Conservation (phyloP, 1,140 invertebrate species). For the Doryteuthis pealeii region DNA sequence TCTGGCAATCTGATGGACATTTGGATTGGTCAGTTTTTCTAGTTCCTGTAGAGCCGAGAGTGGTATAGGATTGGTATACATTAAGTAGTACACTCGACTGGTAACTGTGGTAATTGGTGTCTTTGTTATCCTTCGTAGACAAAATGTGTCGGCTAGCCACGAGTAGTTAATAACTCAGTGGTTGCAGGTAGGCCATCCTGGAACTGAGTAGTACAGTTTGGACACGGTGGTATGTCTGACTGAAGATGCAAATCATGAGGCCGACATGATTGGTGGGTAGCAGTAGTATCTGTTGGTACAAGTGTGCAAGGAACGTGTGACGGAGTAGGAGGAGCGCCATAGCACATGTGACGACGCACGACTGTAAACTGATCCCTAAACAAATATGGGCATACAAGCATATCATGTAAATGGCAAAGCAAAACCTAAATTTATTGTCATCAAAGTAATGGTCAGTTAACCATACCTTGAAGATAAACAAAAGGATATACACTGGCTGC, state of each 20-base stretch:
- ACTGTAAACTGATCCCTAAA: conserved; percentile 5
- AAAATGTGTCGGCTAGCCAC: not conserved
- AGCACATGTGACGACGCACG: conserved; percentile 6
- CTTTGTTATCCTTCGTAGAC: not conserved
- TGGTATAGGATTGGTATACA: not conserved
- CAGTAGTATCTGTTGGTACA: not conserved
- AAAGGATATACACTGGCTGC: not conserved
- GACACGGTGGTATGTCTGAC: not conserved
- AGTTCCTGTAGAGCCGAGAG: not conserved
- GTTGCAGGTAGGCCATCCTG: not conserved
- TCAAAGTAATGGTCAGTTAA: not conserved
- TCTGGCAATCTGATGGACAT: not conserved
- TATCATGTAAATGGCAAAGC: conserved; percentile 11
- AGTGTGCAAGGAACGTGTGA: not conserved
- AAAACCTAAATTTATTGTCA: not conserved
- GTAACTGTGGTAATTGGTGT: not conserved
- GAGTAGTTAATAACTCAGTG: not conserved
- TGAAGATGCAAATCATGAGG: not conserved
- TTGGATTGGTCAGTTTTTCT: conserved; percentile 5
- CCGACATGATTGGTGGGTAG: conserved; percentile 3
- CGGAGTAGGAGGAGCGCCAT: conserved; percentile 1
- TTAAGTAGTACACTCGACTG: not conserved
- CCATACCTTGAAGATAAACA: not conserved
- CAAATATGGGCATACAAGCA: conserved; percentile 9
- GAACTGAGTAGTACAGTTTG: not conserved